phyloP scores from a whole-genome alignment of 2,888 invertebrate genomes.

The Ormyrus pomaceus region DNA sequence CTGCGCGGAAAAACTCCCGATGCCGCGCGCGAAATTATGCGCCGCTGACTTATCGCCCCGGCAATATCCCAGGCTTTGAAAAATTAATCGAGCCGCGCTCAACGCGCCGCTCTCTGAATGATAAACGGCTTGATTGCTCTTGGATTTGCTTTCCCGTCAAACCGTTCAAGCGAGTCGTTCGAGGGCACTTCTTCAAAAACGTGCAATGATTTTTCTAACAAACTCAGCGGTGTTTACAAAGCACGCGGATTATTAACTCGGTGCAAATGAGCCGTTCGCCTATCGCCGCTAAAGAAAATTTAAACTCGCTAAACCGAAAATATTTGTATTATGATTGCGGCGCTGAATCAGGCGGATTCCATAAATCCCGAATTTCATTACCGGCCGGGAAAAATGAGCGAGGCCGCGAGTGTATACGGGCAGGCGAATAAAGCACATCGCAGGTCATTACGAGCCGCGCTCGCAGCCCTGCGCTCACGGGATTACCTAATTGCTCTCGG shows the following conservation, averaged over 20 bases:
- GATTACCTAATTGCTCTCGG: constrained; percentile 47
- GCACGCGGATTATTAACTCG: too few relatives aligned
- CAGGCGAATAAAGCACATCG: constrained; percentile 19
- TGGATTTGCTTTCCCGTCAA: neutral
- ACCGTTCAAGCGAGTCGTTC: too few relatives aligned
- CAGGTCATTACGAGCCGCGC: constrained; percentile 17
- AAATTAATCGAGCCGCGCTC: constrained; percentile 44
- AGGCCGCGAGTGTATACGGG: neutral
- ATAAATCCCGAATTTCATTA: constrained; percentile 36
- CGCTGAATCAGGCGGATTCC: neutral
- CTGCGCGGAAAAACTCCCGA: constrained; percentile 38
- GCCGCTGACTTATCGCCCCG: constrained; percentile 31
- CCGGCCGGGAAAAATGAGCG: constrained; percentile 12
- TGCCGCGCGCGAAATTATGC: constrained; percentile 32
- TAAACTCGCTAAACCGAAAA: neutral
- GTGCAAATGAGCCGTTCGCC: too few relatives aligned
- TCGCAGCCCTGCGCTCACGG: neutral
- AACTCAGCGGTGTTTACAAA: too few relatives aligned
- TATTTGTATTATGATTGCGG: neutral
- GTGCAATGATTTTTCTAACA: too few relatives aligned
- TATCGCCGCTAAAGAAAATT: too few relatives aligned
- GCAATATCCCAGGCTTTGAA: constrained; percentile 25
- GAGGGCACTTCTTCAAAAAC: too few relatives aligned
- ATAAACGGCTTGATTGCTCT: constrained; percentile 44
- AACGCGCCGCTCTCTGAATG: constrained; percentile 22